phyloP scores from a whole-genome alignment of 1,140 invertebrate species.

The Zaprionus inermis region DNA sequence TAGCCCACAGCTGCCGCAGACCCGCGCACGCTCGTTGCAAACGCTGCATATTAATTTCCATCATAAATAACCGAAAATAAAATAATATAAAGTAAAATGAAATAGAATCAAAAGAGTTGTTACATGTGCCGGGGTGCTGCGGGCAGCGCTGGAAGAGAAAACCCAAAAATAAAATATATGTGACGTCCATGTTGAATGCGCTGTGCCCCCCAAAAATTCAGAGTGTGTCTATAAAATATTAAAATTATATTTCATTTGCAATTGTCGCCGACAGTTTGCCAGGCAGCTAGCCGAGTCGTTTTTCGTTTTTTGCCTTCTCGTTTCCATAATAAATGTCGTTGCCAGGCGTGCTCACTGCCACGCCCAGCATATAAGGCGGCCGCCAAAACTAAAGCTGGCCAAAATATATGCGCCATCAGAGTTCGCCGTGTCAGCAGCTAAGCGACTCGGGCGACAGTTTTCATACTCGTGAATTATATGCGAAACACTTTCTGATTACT shows the following conservation, averaged over 20 bases:
- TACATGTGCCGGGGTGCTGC: conserved; percentile 11
- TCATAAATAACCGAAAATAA: conserved; percentile 66
- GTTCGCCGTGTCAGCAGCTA: conserved; percentile 66
- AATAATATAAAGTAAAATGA: conserved; percentile 31
- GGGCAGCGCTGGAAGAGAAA: not conserved
- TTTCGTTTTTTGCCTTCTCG: conserved; percentile 8
- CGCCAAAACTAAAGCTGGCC: conserved; percentile 31
- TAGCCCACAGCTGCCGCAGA: conserved; percentile 42
- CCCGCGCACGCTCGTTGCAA: conserved; percentile 32
- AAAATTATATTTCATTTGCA: conserved; percentile 82
- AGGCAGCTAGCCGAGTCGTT: conserved; percentile 19
- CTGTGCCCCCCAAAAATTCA: conserved; percentile 29
- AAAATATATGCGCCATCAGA: conserved; percentile 69
- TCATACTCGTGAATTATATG: conserved; percentile 55
- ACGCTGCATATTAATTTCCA: conserved; percentile 71
- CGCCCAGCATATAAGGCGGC: conserved; percentile 36
- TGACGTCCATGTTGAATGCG: conserved; percentile 47
- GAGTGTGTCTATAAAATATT: conserved; percentile 73
- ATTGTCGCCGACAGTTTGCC: conserved; percentile 68
- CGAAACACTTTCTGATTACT: conserved; percentile 57
- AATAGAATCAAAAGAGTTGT: conserved; percentile 50
- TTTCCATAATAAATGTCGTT: conserved; percentile 70
- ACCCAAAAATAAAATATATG: conserved; percentile 34
- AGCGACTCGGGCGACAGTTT: conserved; percentile 47
- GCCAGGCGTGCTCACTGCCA: conserved; percentile 43